Evolutionary conservation across 2,113 vertebrate genomes (phyloP), one percentile per base, ranked within the genome.

Genomic region (Phyllostomus hastatus): DNA sequence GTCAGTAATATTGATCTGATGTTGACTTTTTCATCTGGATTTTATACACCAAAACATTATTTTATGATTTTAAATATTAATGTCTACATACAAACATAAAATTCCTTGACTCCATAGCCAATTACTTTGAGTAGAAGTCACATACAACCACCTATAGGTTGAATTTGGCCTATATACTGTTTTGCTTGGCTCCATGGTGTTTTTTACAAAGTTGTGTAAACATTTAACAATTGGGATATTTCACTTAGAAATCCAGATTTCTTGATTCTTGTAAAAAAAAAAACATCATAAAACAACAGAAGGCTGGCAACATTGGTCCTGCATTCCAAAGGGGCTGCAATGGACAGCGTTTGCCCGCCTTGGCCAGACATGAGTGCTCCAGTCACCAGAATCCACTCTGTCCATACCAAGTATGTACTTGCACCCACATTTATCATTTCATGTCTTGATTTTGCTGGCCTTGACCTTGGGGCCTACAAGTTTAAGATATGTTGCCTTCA

Each of bases 181-280:
- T 92, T 92, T 67, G 15, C 16, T 95, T 95, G 90, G 66, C 38
- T 46, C 2, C 9, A 31, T 4, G 14, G 33, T 87, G 33, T 78
- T 83, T 95, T 87, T 50, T 41, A 48, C 66, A 82, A 92, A 96
- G 69, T 33, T 86, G n/a, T 84, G 48, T 67, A 70, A 95, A 67
- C 43, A 28, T 43, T 33, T 67, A 79, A 90, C 72, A 64, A 57
- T 31, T 35, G 26, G 38, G 48, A 41, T 66, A 82, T 78, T 95
- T 64, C 22, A 31, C 57, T 95, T 90, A 89, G 57, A 93, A 76
- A 83, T 50, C 43, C 52, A 92, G 28, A 78, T 41, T 67, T 89
- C 24, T 89, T 31, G 79, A 20, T 92, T 81, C 35, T 72, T 79
- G 2, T 43, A 10, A 41, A 50, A 70, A 93, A 26, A 72, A 72